Base-by-base conservation (phyloP, 92 coral and sea anemone genomes). In the Heliopora coerulea region DNA sequence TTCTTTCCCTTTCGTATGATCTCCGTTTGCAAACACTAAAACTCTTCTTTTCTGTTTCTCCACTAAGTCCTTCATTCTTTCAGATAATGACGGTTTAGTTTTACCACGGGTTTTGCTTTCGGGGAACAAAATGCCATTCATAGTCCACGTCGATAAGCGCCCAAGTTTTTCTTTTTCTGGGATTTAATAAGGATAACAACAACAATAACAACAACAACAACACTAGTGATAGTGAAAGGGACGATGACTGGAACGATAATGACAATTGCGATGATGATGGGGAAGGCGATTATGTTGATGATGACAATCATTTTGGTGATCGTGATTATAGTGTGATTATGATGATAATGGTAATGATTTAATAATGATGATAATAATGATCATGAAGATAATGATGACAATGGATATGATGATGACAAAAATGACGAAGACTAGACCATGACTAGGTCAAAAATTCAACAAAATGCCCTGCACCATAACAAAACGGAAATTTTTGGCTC, bases 11-110 rank as follows among this genome's bases (percentile, higher is more conserved):
- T 89, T 91, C 21, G 88, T 74, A 54, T 85, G 85, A 64, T 92
- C 96, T 11, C 91, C 97, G 84, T 89, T 92, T 68, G 88, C 79
- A 56, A 89, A 92, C 46, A 89, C 91, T 39, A 92, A 85, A 62
- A 92, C 86, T 60, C 97, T 77, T 73, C 96, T 87, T 69, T 83
- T 89, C 61, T 92, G 97, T 60, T 91, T 92, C 54, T 92, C 96
- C n/a, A 89, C 97, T 32, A 92, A 61, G n/a, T 83, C 85, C 44
- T 79, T 78, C 97, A 92, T 92, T 72, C 96, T 90, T 85, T 89
- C 80, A 35, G 92, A 82, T 23, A 92, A 79, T 0, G 89, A 82
- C 25, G 96, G 89, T 72, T 84, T 88, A 49, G 97, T 89, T 52
- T 88, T 86, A 48, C 97, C 92, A 33, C 96, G 82, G 41, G 87